Evolutionary conservation across 2,113 vertebrate species (phyloP).

Genomic region (Elachura formosa): DNA sequence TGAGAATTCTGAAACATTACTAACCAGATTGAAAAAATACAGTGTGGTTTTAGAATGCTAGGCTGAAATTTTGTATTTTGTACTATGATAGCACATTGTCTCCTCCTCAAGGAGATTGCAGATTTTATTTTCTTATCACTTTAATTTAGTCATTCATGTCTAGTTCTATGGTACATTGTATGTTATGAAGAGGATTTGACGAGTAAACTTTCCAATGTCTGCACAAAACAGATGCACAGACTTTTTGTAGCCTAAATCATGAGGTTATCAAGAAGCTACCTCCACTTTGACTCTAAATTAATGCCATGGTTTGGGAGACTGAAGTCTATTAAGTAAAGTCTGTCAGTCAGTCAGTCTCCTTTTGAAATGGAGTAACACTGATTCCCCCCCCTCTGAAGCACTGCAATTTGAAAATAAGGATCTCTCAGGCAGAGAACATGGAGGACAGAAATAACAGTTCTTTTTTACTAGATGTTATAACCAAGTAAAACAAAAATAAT

Average conservation of each 20-base stretch:
- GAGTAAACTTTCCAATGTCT: not conserved
- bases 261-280: not conserved
- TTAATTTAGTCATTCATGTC: not conserved
- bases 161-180: not conserved
- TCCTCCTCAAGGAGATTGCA: not conserved
- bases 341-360: too few relatives aligned
- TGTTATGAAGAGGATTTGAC: not conserved
- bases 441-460: too few relatives aligned
- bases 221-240: not conserved
- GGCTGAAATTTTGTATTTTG: not conserved
- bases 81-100: not conserved
- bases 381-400: too few relatives aligned
- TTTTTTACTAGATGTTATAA: too few relatives aligned
- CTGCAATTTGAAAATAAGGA: too few relatives aligned
- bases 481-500: too few relatives aligned
- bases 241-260: not conserved
- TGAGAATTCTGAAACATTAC: not conserved
- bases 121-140: not conserved
- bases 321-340: too few relatives aligned
- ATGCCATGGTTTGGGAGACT: too few relatives aligned
- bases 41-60: not conserved
- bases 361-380: too few relatives aligned
- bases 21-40: not conserved
- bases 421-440: too few relatives aligned
- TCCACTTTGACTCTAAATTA: not conserved